Conservation (phyloP, 2,888 invertebrate genomes). For the Philereme transversata region DNA sequence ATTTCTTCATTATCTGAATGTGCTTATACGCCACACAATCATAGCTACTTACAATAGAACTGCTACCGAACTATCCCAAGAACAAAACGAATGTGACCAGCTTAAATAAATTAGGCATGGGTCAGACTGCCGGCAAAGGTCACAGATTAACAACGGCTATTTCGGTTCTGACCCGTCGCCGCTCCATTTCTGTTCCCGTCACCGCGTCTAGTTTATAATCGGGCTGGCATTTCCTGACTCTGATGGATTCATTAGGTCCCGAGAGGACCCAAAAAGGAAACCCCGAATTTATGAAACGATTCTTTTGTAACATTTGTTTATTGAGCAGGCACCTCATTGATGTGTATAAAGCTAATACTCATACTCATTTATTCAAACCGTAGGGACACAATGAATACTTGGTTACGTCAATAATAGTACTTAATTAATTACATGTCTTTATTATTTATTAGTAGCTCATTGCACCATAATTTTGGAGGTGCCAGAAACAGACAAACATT, state of each 20-base stretch:
- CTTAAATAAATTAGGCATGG: constrained; percentile 72
- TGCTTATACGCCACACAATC: neutral
- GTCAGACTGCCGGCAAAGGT: constrained; percentile 70
- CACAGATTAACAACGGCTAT: constrained; percentile 75
- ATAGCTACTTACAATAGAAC: constrained; percentile 36
- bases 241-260: constrained; percentile 36
- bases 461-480: too few species aligned
- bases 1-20: neutral
- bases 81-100: constrained; percentile 56
- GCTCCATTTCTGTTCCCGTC: constrained; percentile 64
- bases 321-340: too few species aligned
- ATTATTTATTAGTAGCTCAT: too few species aligned
- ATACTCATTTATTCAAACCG: too few species aligned
- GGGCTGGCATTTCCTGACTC: constrained; percentile 45
- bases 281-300: neutral
- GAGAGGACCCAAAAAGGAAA: constrained; percentile 28
- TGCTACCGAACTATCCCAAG: constrained; percentile 34
- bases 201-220: constrained; percentile 52
- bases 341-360: too few species aligned
- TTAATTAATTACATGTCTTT: too few species aligned
- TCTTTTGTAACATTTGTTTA: too few species aligned
- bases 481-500: too few species aligned
- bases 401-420: too few species aligned
- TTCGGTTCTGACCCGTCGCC: constrained; percentile 67
- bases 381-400: too few species aligned